phyloP scores from a whole-genome alignment of 2,113 vertebrate species.

The Colossoma macropomum region DNA sequence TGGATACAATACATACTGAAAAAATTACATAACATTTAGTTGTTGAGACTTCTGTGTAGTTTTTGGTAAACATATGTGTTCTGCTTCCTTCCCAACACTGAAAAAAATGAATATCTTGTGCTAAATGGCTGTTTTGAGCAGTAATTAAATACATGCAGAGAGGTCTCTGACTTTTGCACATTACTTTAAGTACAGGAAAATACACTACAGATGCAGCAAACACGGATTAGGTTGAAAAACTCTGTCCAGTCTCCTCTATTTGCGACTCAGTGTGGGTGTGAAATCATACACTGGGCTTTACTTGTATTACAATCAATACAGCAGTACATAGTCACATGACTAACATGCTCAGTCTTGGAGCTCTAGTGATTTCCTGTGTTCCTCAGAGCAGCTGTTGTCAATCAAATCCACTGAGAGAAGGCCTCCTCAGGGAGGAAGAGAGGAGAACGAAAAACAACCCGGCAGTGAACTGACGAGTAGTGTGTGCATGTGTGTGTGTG shows the following conservation, averaged over 20 bases:
- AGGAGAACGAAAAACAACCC: too few relatives aligned
- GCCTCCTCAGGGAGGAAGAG: background rate
- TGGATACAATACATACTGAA: too few relatives aligned
- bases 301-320: conserved; percentile 34
- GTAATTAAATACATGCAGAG: too few relatives aligned
- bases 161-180: too few relatives aligned
- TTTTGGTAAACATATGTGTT: too few relatives aligned
- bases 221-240: background rate
- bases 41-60: too few relatives aligned
- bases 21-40: too few relatives aligned
- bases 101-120: too few relatives aligned
- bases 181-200: too few relatives aligned
- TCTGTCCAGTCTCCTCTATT: background rate
- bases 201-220: background rate
- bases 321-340: conserved; percentile 24
- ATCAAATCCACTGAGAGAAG: conserved; percentile 18
- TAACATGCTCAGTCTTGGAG: conserved; percentile 12
- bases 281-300: conserved; percentile 23
- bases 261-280: background rate
- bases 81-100: too few relatives aligned
- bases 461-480: too few relatives aligned
- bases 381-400: conserved; percentile 31
- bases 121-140: background rate
- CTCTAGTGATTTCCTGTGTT: conserved; percentile 39
- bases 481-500: too few relatives aligned